These are phyloP conservation scores for Pelmatolapia mariae DNA, from an alignment of 2,113 vertebrate genomes.

Conservation along the genomic window DNA sequence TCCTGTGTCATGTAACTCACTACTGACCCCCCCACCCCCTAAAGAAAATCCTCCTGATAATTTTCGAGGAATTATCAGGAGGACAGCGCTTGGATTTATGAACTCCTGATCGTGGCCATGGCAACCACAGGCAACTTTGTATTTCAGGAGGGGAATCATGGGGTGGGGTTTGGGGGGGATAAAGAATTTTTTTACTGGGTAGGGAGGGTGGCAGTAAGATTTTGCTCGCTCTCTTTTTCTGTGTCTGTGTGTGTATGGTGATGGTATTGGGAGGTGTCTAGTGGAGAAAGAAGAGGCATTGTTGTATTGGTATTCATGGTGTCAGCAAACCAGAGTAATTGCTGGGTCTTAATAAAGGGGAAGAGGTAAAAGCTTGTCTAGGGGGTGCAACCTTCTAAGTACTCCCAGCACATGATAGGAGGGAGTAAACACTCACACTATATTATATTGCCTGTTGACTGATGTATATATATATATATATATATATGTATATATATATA, in stretches of 20 bases:
- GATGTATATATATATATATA: background rate
- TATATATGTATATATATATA: background rate
- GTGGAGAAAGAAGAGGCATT: constrained; percentile 44
- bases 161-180: background rate
- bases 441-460: constrained; percentile 30
- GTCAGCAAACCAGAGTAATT: constrained; percentile 64
- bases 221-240: background rate
- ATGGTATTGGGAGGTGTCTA: background rate
- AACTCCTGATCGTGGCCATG: constrained; percentile 47
- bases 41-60: constrained; percentile 30
- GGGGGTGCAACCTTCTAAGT: constrained; percentile 33
- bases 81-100: constrained; percentile 40
- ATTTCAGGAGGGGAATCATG: constrained; percentile 20
- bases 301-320: constrained; percentile 62
- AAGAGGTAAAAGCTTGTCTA: constrained; percentile 42
- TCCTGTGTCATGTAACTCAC: background rate
- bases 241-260: background rate
- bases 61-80: constrained; percentile 50
- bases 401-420: constrained; percentile 39
- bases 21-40: background rate
- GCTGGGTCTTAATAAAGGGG: constrained; percentile 47
- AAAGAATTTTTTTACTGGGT: constrained; percentile 12
- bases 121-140: constrained; percentile 59
- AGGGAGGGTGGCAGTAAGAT: constrained; percentile 9
- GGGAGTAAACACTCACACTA: constrained; percentile 42